phyloP scores from a whole-genome alignment of 2,888 invertebrate genomes.

The Brenthis hecate region DNA sequence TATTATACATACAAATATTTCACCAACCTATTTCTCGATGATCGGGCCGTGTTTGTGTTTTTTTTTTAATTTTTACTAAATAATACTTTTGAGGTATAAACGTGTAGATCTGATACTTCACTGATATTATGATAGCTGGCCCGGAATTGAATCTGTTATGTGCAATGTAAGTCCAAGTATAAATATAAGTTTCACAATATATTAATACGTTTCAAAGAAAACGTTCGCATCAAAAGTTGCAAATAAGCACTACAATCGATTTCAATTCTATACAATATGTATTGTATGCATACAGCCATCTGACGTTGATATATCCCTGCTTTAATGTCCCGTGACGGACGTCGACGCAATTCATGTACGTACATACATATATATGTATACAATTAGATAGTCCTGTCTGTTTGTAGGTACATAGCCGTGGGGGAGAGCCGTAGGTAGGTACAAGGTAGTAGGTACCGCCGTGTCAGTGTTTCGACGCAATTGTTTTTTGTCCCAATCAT shows the following conservation, averaged over 20 bases:
- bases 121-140: no score
- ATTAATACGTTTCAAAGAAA: no score
- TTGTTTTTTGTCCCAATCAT: not conserved
- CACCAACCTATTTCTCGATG: no score
- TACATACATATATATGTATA: constrained; percentile 25
- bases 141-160: no score
- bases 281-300: constrained; percentile 14
- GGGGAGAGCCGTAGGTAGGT: not conserved
- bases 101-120: no score
- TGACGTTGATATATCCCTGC: constrained; percentile 38
- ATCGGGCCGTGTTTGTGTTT: no score
- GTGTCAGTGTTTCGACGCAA: not conserved
- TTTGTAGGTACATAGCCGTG: constrained; percentile 1
- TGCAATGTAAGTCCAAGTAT: no score
- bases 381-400: constrained; percentile 14
- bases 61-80: no score
- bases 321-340: constrained; percentile 35
- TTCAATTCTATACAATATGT: not conserved
- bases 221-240: not conserved
- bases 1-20: no score
- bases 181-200: no score
- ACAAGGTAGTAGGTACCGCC: not conserved
- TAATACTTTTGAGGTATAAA: no score
- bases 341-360: constrained; percentile 36
- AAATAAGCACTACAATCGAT: not conserved